A percentile compares a stretch with the other conserved stretches of the same genome.
Evolutionary conservation across 2,797 vertebrate species (phyloP).

Genomic region (Rachycentron canadum): DNA sequence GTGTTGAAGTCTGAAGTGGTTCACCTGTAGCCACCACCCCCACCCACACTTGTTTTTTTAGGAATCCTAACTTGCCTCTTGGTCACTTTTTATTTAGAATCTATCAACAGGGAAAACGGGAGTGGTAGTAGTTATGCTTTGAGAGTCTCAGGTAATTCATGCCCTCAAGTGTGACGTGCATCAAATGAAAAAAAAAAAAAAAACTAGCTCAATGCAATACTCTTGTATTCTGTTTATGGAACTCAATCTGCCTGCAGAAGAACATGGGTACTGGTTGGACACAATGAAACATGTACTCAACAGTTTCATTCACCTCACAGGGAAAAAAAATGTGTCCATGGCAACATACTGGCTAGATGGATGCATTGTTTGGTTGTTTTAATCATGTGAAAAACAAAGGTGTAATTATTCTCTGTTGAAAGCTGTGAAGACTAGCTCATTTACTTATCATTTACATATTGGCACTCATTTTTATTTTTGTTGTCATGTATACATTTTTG

Average conservation of each 20-base stretch:
- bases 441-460: slow-evolving; percentile 24
- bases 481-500: slow-evolving; percentile 67
- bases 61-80: slow-evolving; percentile 20
- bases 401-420: slow-evolving; percentile 20
- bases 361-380: not conserved
- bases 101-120: slow-evolving; percentile 55
- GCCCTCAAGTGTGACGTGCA: slow-evolving; percentile 41
- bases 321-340: slow-evolving; percentile 8
- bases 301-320: slow-evolving; percentile 12
- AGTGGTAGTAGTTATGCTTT: slow-evolving; percentile 43
- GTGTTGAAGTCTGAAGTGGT: slow-evolving; percentile 29
- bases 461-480: slow-evolving; percentile 32
- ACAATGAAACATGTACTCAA: not conserved
- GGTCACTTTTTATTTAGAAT: slow-evolving; percentile 38
- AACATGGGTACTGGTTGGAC: slow-evolving; percentile 8
- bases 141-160: slow-evolving; percentile 80
- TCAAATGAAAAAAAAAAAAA: slow-evolving; percentile 29
- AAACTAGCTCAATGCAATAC: slow-evolving; percentile 56
- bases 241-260: slow-evolving; percentile 31
- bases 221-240: slow-evolving; percentile 27
- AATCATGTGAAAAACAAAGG: not conserved
- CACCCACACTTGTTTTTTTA: slow-evolving; percentile 49
- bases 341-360: slow-evolving; percentile 8
- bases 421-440: slow-evolving; percentile 17
- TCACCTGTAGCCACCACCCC: slow-evolving; percentile 7